Conservation (phyloP, 2,113 vertebrate genomes). For the Pachypanchax playfairii region DNA sequence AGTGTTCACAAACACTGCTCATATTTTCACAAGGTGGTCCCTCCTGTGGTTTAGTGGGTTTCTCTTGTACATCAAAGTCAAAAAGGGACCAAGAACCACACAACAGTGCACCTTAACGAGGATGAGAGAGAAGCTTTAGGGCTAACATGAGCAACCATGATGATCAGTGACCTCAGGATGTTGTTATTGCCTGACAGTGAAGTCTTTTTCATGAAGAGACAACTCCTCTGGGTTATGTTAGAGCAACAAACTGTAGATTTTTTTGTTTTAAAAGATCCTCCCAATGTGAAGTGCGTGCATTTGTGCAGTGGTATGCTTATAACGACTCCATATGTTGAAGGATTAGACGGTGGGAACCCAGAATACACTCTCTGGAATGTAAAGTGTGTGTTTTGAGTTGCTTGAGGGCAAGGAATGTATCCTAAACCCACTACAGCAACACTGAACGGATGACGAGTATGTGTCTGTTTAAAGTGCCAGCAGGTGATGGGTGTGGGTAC, state of each 20-base stretch:
- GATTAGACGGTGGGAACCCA: slow-evolving; percentile 71
- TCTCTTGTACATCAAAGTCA: slow-evolving; percentile 65
- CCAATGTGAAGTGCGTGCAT: slow-evolving; percentile 1
- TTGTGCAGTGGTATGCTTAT: slow-evolving; percentile 55
- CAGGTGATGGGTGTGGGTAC: slow-evolving; percentile 62
- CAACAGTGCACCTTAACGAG: slow-evolving; percentile 32
- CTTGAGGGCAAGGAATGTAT: slow-evolving; percentile 57
- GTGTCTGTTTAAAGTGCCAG: slow-evolving; percentile 54
- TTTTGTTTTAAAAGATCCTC: slow-evolving; percentile 29
- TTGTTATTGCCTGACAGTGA: slow-evolving; percentile 22
- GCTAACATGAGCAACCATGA: background rate
- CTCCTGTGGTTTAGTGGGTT: slow-evolving; percentile 60
- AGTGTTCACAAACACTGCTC: slow-evolving; percentile 58
- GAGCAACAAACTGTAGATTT: background rate
- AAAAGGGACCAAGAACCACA: slow-evolving; percentile 35
- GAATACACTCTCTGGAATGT: slow-evolving; percentile 73
- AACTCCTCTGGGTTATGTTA: background rate
- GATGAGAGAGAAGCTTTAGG: slow-evolving; percentile 1
- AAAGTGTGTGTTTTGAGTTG: slow-evolving; percentile 67
- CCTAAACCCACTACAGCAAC: slow-evolving; percentile 55
- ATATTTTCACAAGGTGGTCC: slow-evolving; percentile 71
- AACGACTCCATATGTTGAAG: slow-evolving; percentile 60
- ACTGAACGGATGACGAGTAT: slow-evolving; percentile 51
- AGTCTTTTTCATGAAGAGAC: background rate
- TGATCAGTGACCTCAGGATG: slow-evolving; percentile 22